Percentiles rank a stretch among this genome's conserved stretches.
Evolutionary conservation across 1,140 invertebrate genomes (phyloP).

Genomic region (Drosophila biarmipes): DNA sequence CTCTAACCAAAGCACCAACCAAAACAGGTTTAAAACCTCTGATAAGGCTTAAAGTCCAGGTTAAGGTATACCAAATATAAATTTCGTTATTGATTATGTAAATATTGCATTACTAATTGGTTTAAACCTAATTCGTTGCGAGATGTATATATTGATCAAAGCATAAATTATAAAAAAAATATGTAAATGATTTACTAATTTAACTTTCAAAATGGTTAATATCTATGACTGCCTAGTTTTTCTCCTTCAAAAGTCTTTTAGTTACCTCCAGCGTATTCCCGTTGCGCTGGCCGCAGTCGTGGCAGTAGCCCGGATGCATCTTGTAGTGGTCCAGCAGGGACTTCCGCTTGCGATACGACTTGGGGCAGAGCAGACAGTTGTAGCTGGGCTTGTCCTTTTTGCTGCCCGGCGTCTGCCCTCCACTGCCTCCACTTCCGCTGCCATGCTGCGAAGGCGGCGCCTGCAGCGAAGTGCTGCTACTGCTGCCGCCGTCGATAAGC

Average conservation of each 20-base stretch:
- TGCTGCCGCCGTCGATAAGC: constrained; percentile 80
- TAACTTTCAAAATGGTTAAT: too few species aligned
- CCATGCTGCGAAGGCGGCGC: constrained; percentile 67
- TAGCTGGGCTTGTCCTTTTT: constrained; percentile 82
- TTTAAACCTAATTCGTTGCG: too few species aligned
- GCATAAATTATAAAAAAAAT: too few species aligned
- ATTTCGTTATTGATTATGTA: too few species aligned
- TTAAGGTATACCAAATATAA: too few species aligned
- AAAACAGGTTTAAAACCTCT: too few species aligned
- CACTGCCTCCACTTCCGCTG: constrained; percentile 36
- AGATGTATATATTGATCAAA: too few species aligned
- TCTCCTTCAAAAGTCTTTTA: not conserved
- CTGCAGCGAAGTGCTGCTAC: constrained; percentile 78
- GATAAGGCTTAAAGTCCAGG: too few species aligned
- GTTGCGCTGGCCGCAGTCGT: constrained; percentile 82
- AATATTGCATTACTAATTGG: too few species aligned
- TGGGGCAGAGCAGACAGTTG: constrained; percentile 77
- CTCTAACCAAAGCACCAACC: too few species aligned
- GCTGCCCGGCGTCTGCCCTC: constrained; percentile 50
- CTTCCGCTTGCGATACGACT: constrained; percentile 81
- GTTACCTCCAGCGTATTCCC: constrained; percentile 77
- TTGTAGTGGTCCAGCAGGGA: constrained; percentile 83
- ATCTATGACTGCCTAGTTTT: not conserved
- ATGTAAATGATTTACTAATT: not conserved
- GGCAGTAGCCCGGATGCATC: constrained; percentile 82